phyloP scores from a whole-genome alignment of 2,888 invertebrate genomes.

The Pardosa pseudoannulata region DNA sequence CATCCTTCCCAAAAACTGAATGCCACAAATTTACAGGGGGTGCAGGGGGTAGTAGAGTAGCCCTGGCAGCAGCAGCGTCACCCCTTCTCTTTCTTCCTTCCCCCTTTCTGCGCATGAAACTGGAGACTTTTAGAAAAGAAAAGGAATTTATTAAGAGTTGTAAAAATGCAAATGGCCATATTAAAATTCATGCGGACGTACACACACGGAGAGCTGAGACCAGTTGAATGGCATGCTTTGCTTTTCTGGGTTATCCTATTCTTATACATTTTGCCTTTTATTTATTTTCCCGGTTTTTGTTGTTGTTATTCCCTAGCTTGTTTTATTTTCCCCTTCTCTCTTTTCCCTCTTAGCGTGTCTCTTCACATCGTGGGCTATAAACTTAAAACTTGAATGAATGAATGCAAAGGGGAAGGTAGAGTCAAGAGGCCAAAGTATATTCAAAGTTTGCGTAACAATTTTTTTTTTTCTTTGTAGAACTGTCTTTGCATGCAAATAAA shows the following conservation, averaged over 20 bases:
- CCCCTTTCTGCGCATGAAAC: not conserved
- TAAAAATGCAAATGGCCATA: conserved; percentile 65
- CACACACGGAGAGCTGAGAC: conserved; percentile 29
- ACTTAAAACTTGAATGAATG: not conserved
- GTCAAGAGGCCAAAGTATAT: conserved; percentile 6
- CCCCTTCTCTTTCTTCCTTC: not conserved
- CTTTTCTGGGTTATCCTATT: conserved; percentile 2
- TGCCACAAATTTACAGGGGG: conserved; percentile 26
- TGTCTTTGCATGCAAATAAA: too few relatives aligned
- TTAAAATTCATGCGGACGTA: conserved; percentile 62
- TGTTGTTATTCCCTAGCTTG: not conserved
- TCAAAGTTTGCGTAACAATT: too few relatives aligned
- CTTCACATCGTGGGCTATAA: not conserved
- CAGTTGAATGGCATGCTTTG: conserved; percentile 26
- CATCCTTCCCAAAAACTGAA: conserved; percentile 5
- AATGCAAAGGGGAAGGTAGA: not conserved
- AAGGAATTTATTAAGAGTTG: conserved; percentile 63
- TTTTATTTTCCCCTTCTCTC: not conserved
- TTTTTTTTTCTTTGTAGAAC: too few relatives aligned
- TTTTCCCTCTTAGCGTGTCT: not conserved
- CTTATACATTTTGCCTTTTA: not conserved
- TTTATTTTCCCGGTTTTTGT: not conserved
- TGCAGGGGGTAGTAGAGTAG: not conserved
- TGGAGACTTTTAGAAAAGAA: not conserved
- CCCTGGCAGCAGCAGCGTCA: not conserved